These are phyloP conservation scores for Tichodroma muraria DNA, from an alignment of 2,113 vertebrate genomes.

Conservation along the genomic window DNA sequence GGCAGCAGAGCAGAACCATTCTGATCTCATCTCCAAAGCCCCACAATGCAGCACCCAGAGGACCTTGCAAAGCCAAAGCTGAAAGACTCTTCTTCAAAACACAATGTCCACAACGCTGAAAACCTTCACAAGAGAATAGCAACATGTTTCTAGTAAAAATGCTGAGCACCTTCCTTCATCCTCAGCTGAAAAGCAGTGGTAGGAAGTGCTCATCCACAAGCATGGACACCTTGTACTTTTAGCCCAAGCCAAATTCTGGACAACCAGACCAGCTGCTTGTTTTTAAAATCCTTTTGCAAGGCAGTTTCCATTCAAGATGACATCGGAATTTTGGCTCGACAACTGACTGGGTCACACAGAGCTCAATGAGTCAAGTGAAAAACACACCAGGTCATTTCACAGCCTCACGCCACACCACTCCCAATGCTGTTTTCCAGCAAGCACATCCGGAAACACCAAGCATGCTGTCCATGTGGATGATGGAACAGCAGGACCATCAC, in stretches of 20 bases:
- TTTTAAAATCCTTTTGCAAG: neutral
- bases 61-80: neutral
- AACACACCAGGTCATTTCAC: neutral
- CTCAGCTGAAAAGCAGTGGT: neutral
- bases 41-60: neutral
- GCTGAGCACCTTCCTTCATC: neutral
- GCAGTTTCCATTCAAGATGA: neutral
- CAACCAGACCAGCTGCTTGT: neutral
- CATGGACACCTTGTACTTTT: accelerated
- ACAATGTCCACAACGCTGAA: neutral
- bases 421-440: neutral
- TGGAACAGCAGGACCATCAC: accelerated
- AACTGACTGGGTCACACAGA: neutral
- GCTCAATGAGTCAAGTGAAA: neutral
- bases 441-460: neutral
- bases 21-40: neutral
- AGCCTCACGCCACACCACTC: neutral
- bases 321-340: accelerated
- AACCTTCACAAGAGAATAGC: neutral
- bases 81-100: neutral
- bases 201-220: neutral
- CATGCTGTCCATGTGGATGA: accelerated
- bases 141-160: neutral
- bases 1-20: neutral
- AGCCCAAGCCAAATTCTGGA: neutral